These are phyloP conservation scores for Pristis pectinata DNA, from an alignment of 2,797 vertebrate species.

Conservation along the genomic window DNA sequence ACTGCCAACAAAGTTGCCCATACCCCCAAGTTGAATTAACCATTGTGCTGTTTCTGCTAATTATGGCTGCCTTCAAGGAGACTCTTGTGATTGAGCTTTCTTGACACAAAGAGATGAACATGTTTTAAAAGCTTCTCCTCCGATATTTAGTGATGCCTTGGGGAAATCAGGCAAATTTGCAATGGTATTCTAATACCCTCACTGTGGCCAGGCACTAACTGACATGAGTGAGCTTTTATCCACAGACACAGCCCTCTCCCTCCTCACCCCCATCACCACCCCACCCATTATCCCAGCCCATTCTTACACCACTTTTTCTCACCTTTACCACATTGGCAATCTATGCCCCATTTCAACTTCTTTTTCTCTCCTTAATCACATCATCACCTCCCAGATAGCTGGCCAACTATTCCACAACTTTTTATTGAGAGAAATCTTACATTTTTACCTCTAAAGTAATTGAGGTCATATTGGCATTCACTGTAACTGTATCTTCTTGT, in stretches of 20 bases:
- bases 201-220: neutral
- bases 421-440: no score
- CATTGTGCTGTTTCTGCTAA: neutral
- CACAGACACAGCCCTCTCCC: neutral
- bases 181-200: neutral
- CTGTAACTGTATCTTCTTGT: neutral
- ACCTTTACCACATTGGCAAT: neutral
- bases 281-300: neutral
- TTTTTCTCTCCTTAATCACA: neutral
- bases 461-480: neutral
- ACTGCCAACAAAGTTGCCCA: neutral
- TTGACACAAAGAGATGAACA: neutral
- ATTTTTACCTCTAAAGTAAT: no score
- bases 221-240: neutral
- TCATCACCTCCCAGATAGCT: neutral
- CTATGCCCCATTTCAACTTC: neutral
- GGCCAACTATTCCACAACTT: no score
- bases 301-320: no score
- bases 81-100: neutral
- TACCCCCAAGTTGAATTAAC: neutral
- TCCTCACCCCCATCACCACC: no score
- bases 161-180: neutral
- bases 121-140: neutral
- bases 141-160: neutral
- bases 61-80: neutral